Evolutionary conservation across 1,140 invertebrate species (phyloP), one percentile per base, ranked within the genome.

Genomic region (Aphelinus certus): DNA sequence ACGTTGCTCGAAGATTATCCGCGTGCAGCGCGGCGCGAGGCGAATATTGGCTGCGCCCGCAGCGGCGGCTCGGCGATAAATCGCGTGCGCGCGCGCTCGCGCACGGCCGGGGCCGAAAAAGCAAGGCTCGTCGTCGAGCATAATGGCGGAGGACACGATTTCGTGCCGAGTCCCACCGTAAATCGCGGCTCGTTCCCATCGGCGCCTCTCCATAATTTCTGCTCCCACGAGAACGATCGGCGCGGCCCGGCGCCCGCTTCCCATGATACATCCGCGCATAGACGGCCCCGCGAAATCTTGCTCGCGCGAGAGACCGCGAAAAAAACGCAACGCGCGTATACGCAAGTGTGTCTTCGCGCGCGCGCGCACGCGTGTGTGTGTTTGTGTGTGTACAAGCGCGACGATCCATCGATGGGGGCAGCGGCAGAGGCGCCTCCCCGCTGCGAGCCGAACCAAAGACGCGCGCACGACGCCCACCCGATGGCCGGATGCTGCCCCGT

Each of bases 1-100:
- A 26, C 26, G 26, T 26, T 26, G 26, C 26, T 26, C 26, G 26
- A 26, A 26, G 26, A 26, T 26, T 26, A 26, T 26, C 26, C 26
- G 26, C 26, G 26, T 26, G 26, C 26, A 26, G 26, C 26, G 26
- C 26, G 26, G 26, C 26, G 26, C 26, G 26, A 26, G 26, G 26
- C 26, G 26, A 26, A 26, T 26, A 26, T 26, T 26, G 26, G 26
- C 26, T 26, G 26, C 26, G 26, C 84, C 85, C 7, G 58, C 58
- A 60, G 42, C 57, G 2, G 43, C 7, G 7, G 45, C 1, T 10
- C 47, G 49, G 9, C 3, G 26, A 26, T 26, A 26, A 26, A 26
- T 26, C 26, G 2, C 7, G 63, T 26, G 48, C 3, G n/a, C 55
- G 43, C 48, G 26, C 7, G 26, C 45, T 68, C 65, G 46, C 9